phyloP scores from a whole-genome alignment of 2,888 invertebrate species.

The Heliconius erato region DNA sequence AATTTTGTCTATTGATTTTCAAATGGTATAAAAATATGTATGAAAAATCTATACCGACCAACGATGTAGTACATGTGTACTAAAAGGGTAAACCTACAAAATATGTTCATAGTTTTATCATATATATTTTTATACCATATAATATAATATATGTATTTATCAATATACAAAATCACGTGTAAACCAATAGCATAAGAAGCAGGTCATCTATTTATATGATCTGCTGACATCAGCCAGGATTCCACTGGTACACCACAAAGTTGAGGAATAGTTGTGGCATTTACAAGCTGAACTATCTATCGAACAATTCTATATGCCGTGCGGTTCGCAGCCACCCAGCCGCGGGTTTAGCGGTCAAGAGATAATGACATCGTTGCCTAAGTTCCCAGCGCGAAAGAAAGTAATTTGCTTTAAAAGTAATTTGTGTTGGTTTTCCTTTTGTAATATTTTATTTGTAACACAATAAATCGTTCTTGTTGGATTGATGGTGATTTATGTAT shows the following conservation, averaged over 20 bases:
- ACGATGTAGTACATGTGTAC: too few species aligned
- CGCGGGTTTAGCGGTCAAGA: slow-evolving; percentile 39
- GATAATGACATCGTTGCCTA: slow-evolving; percentile 41
- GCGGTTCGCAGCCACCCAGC: slow-evolving; percentile 50
- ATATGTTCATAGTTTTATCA: too few species aligned
- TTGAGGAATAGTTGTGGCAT: slow-evolving; percentile 54
- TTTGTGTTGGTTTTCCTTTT: neutral
- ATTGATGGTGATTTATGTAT: neutral
- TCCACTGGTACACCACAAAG: slow-evolving; percentile 58
- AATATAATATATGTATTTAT: neutral
- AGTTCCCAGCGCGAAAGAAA: neutral
- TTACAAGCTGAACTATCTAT: slow-evolving; percentile 53
- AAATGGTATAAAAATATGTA: too few species aligned
- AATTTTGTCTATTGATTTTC: too few species aligned
- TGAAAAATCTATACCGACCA: too few species aligned
- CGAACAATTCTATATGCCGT: slow-evolving; percentile 63
- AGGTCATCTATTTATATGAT: slow-evolving; percentile 9
- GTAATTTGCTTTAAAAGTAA: neutral
- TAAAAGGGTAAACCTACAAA: too few species aligned
- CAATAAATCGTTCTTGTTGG: neutral
- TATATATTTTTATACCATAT: too few species aligned
- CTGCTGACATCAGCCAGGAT: slow-evolving; percentile 1
- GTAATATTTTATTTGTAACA: neutral
- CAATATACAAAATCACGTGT: neutral
- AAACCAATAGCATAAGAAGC: neutral